Base-by-base conservation (phyloP, 2,797 vertebrate genomes). In the Sciaenops ocellatus region DNA sequence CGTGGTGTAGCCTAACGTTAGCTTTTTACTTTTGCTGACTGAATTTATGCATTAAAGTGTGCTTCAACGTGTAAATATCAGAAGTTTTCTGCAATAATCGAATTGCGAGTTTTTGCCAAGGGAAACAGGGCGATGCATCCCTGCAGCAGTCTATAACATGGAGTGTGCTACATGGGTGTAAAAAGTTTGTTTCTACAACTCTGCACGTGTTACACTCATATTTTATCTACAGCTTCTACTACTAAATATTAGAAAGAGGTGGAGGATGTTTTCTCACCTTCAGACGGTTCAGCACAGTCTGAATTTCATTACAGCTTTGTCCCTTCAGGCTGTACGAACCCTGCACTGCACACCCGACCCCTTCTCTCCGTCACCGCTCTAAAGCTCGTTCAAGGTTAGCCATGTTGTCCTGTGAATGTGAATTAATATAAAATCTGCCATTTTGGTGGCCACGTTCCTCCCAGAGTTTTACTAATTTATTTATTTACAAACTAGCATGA, bases 401-500 rank as follows among this genome's bases (percentile, higher is more conserved):
- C 9, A 3, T 34, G 30, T 76, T 57, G 57, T 24, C 48, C 51
- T 34, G 11, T 60, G 79, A 73, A 47, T 84, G 41, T 52, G 55
- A 56, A 73, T 82, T 1, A 62, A 34, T 12, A 0, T 18, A 1
- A 82, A 57, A 67, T 48, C 69, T 42, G 50, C 66, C 59, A 44
- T 77, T 8, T 69, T 41, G 18, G 6, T 56, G 64, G 73, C 26
- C 20, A n/a, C 74, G 76, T 73, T 79, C 42, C 79, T 79, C 57
- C 52, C 4, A 52, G 60, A 46, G 65, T 30, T 72, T 61, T 51
- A 3, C 24, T 5, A 0, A 63, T 71, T 60, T 55, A 3, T 30
- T 5, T 0, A 63, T 38, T 38, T 38, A 38, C 34, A 9, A 38
- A 38, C 16, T 18, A 34, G 18, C 55, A 28, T 10, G 0, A 63